Percentiles rank a stretch among this genome's conserved stretches.
Evolutionary conservation across 2,113 vertebrate species (phyloP).

Genomic region (Echinops telfairi): DNA sequence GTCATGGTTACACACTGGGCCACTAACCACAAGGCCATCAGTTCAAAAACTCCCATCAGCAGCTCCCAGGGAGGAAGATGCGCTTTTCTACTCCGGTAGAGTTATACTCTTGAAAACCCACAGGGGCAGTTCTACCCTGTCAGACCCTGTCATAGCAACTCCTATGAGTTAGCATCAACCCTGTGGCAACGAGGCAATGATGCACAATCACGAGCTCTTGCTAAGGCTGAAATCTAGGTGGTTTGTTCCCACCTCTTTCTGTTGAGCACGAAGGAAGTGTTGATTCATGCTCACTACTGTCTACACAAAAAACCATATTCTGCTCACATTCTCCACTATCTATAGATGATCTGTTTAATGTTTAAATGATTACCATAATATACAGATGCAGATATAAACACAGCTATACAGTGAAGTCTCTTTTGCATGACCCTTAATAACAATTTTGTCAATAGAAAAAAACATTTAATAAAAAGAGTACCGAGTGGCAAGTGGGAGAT

Average conservation of each 20-base stretch:
- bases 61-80: too few relatives aligned
- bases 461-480: not conserved
- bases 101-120: too few relatives aligned
- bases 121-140: too few relatives aligned
- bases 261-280: not conserved
- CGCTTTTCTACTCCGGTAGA: too few relatives aligned
- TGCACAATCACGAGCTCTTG: not conserved
- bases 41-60: too few relatives aligned
- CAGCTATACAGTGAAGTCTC: not conserved
- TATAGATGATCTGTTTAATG: not conserved
- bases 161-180: too few relatives aligned
- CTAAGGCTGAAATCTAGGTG: not conserved
- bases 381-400: not conserved
- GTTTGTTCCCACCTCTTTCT: not conserved
- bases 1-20: too few relatives aligned
- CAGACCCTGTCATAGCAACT: too few relatives aligned
- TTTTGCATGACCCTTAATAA: not conserved
- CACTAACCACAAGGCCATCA: too few relatives aligned
- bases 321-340: not conserved
- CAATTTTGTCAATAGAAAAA: not conserved
- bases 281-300: not conserved
- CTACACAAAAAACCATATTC: not conserved
- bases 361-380: not conserved
- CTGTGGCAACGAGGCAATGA: too few relatives aligned
- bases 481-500: too few relatives aligned